Base-by-base conservation (phyloP, 2,797 vertebrate species). In the Coluber constrictor region DNA sequence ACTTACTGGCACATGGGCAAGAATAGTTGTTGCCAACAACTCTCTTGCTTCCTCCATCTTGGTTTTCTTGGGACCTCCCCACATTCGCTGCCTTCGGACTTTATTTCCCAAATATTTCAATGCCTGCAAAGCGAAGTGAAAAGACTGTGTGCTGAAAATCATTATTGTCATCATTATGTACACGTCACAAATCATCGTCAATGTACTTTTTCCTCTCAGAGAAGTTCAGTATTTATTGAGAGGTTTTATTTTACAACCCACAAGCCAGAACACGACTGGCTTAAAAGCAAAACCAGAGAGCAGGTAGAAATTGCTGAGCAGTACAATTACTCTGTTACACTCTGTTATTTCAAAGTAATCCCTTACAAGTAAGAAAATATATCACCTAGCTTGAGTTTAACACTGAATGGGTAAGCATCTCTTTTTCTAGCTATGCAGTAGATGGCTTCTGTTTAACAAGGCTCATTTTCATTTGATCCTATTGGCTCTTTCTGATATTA, bases 21-120 rank as follows among this genome's bases (percentile, higher is more conserved):
- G 98, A 94, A 99, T 98, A 47, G 99, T 99, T 1, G 99, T 99
- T 1, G 99, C 99, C 90, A 99, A 95, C 37, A 99, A 98, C 96
- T 99, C 99, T 96, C 99, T 97, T 90, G 99, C 99, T 96, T 99
- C 99, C 97, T 99, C 99, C 98, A 99, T 99, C 97, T 99, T 99
- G 59, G 99, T 99, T 96, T 99, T 99, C 97, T 99, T 99, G 20
- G 99, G 99, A 83, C 99, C 99, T 86, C 99, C 99, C 99, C 99
- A 99, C 98, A 99, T 99, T 61, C 99, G 98, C 96, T 99, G 99
- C 61, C 99, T 97, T 92, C 99, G 98, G 51, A 99, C 98, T 98
- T 99, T 99, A 97, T 99, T 99, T 59, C 99, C 99, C 63, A 99
- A 98, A 96, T 99, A 99, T 94, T 98, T 98, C 93, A 99, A 96